These are phyloP conservation scores for Catamblyrhynchus diadema DNA, from an alignment of 2,797 vertebrate genomes.

Conservation along the genomic window DNA sequence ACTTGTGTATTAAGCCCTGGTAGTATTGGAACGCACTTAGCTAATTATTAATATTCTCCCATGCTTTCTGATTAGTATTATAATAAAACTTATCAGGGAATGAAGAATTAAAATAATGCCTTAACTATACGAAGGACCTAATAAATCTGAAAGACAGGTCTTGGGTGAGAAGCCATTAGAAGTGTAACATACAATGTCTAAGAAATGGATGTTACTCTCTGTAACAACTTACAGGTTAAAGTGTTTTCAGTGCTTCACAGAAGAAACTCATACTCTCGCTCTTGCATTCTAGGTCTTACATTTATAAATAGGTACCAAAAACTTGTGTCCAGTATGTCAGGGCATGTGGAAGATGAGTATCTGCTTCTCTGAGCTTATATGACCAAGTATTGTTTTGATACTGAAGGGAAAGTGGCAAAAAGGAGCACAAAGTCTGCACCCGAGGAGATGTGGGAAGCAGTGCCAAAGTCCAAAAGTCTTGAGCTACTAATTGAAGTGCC, in stretches of 20 bases:
- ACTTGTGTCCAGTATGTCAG: background rate
- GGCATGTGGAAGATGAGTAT: background rate
- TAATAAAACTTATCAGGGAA: background rate
- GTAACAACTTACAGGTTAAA: rapidly evolving
- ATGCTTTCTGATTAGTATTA: background rate
- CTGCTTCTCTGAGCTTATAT: background rate
- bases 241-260: background rate
- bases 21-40: background rate
- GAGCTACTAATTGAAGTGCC: background rate
- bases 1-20: background rate
- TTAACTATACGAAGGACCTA: background rate
- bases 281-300: background rate
- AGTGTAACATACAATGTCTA: background rate
- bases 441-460: rapidly evolving
- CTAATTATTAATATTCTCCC: background rate
- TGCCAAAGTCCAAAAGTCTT: background rate
- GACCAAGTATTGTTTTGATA: background rate
- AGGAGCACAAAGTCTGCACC: background rate
- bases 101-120: background rate
- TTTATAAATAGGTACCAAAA: background rate
- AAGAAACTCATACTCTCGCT: background rate
- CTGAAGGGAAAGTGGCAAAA: background rate
- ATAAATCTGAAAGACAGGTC: background rate
- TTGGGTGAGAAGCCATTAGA: background rate
- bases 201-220: background rate